Percentiles rank a stretch among this genome's conserved stretches.
These are phyloP conservation scores for Ailurus styani DNA, from an alignment of 2,113 vertebrate species.

Conservation along the genomic window DNA sequence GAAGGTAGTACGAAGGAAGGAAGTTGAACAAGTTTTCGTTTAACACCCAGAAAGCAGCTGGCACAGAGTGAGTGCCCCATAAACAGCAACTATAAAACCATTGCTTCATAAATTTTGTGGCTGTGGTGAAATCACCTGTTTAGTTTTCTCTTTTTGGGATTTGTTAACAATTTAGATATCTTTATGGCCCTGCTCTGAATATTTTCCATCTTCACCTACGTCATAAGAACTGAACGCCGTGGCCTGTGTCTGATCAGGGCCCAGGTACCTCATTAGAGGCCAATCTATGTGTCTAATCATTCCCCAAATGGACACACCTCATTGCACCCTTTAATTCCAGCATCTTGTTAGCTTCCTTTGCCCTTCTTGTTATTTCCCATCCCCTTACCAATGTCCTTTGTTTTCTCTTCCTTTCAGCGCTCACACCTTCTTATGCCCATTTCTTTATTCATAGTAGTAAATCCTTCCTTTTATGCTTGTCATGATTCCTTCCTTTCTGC, in stretches of 20 bases:
- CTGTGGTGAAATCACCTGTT: not conserved
- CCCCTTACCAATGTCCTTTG: not conserved
- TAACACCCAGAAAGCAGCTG: not conserved
- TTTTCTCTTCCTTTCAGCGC: not conserved
- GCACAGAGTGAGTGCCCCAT: not conserved
- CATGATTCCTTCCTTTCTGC: slow-evolving; percentile 27
- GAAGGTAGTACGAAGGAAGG: not conserved
- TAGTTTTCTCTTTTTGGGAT: not conserved
- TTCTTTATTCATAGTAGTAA: slow-evolving; percentile 47
- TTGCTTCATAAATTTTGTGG: not conserved
- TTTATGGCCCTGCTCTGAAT: not conserved
- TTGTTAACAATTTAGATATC: not conserved
- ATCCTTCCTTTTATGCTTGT: slow-evolving; percentile 53
- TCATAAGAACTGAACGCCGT: not conserved
- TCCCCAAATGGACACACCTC: not conserved
- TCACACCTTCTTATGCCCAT: slow-evolving; percentile 9
- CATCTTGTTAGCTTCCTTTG: slow-evolving; percentile 27
- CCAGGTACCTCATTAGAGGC: not conserved
- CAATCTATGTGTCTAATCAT: slow-evolving; percentile 5
- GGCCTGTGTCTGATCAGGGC: not conserved
- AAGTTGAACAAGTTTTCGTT: too few species aligned
- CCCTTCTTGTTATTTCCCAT: slow-evolving; percentile 26
- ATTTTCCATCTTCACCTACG: not conserved
- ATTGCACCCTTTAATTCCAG: not conserved
- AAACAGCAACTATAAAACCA: not conserved